Conservation (phyloP, 2,888 invertebrate species). For the Standfussiana lucernea region DNA sequence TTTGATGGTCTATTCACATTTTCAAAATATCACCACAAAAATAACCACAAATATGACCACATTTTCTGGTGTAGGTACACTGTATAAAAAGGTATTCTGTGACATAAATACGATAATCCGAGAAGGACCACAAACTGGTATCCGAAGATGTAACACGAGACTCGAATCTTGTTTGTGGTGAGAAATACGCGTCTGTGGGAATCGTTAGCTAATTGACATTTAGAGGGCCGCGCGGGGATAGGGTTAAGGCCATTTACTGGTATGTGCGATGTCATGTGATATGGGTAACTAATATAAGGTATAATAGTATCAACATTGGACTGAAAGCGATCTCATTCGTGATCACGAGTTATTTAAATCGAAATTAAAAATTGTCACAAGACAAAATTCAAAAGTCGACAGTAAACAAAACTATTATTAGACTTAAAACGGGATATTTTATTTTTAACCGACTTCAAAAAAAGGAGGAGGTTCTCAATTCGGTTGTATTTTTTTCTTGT, state of each 20-base stretch:
- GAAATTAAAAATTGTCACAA: neutral
- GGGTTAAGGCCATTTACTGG: conserved; percentile 15
- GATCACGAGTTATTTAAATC: neutral
- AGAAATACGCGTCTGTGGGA: conserved; percentile 27
- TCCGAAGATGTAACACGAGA: conserved; percentile 39
- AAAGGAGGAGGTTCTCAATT: too few species aligned
- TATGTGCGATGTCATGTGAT: conserved; percentile 12
- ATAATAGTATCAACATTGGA: neutral
- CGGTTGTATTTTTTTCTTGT: too few species aligned
- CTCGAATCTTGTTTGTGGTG: conserved; percentile 37
- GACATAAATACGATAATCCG: conserved; percentile 24
- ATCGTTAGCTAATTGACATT: conserved; percentile 45
- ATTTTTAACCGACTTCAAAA: too few species aligned
- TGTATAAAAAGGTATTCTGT: neutral
- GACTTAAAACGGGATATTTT: neutral
- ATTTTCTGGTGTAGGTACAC: neutral
- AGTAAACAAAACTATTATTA: neutral
- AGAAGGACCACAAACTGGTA: conserved; percentile 34
- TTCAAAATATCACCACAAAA: too few species aligned
- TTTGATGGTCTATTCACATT: neutral
- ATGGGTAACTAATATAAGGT: neutral
- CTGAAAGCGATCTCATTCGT: neutral
- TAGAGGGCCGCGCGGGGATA: neutral
- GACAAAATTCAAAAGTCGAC: neutral
- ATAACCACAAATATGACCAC: neutral